A percentile compares a stretch with the other conserved stretches of the same genome.
phyloP scores from a whole-genome alignment of 2,797 vertebrate genomes.

The Salarias fasciatus region DNA sequence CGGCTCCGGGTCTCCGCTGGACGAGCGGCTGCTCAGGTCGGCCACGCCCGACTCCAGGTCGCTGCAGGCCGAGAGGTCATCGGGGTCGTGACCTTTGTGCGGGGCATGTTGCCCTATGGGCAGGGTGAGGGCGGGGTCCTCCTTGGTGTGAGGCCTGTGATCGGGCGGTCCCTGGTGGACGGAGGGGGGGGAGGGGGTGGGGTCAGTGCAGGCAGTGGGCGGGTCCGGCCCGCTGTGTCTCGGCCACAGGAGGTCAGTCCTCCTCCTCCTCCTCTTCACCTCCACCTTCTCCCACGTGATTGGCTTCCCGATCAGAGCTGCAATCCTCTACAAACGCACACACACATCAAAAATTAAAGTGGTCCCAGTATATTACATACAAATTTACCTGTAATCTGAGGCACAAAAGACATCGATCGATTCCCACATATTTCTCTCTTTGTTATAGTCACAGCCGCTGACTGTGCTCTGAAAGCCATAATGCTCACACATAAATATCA shows the following conservation, averaged over 20 bases:
- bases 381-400: too few relatives aligned
- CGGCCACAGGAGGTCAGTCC: slow-evolving; percentile 62
- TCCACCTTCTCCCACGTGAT: slow-evolving; percentile 81
- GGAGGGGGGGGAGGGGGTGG: slow-evolving; percentile 45
- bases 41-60: slow-evolving; percentile 93
- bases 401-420: too few relatives aligned
- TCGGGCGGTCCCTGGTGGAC: slow-evolving; percentile 78
- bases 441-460: too few relatives aligned
- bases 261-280: slow-evolving; percentile 68
- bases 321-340: slow-evolving; percentile 67
- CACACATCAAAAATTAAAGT: too few relatives aligned
- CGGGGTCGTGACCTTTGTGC: slow-evolving; percentile 82
- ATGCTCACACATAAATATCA: too few relatives aligned
- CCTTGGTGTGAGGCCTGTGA: slow-evolving; percentile 33
- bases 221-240: slow-evolving; percentile 75
- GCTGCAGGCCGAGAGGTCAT: slow-evolving; percentile 87
- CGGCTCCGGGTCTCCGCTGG: slow-evolving; percentile 83
- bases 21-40: slow-evolving; percentile 91
- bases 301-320: slow-evolving; percentile 63
- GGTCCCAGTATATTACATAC: too few relatives aligned
- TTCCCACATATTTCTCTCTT: too few relatives aligned
- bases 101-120: slow-evolving; percentile 73
- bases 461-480: too few relatives aligned
- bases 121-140: slow-evolving; percentile 76
- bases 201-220: slow-evolving; percentile 59